Evolutionary conservation across 2,888 invertebrate species (phyloP).

Genomic region (Tricholauxania praeusta): DNA sequence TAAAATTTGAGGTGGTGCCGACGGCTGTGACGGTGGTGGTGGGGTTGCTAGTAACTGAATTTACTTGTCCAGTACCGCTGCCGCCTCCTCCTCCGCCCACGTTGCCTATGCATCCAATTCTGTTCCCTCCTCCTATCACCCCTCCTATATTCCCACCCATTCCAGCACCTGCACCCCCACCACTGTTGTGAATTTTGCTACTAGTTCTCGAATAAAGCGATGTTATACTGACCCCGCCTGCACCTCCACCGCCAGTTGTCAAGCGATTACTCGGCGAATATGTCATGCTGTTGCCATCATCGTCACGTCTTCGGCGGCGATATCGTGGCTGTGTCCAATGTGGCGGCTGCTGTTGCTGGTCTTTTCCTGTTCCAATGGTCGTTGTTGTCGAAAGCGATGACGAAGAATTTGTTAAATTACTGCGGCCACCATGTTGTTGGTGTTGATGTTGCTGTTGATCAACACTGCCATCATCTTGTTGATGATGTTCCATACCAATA

Average conservation of each 20-base stretch:
- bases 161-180: conserved; percentile 40
- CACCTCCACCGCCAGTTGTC: conserved; percentile 42
- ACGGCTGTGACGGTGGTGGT: conserved; percentile 50
- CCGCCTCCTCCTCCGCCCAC: conserved; percentile 47
- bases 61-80: conserved; percentile 43
- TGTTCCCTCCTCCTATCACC: conserved; percentile 39
- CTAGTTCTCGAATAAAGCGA: conserved; percentile 49
- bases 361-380: conserved; percentile 34
- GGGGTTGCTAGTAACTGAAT: conserved; percentile 50
- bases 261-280: conserved; percentile 62
- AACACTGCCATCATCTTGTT: conserved; percentile 41
- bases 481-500: conserved; percentile 47
- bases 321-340: conserved; percentile 61
- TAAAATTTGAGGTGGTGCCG: conserved; percentile 45
- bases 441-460: conserved; percentile 52
- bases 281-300: conserved; percentile 58
- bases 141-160: conserved; percentile 26
- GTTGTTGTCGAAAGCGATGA: conserved; percentile 56
- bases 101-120: conserved; percentile 47
- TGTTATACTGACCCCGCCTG: conserved; percentile 54
- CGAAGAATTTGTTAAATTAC: conserved; percentile 59
- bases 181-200: conserved; percentile 37
- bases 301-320: conserved; percentile 62
- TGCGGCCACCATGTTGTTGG: conserved; percentile 53
- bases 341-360: conserved; percentile 49